Conservation (phyloP, 1,140 invertebrate genomes). For the Solenopsis invicta region DNA sequence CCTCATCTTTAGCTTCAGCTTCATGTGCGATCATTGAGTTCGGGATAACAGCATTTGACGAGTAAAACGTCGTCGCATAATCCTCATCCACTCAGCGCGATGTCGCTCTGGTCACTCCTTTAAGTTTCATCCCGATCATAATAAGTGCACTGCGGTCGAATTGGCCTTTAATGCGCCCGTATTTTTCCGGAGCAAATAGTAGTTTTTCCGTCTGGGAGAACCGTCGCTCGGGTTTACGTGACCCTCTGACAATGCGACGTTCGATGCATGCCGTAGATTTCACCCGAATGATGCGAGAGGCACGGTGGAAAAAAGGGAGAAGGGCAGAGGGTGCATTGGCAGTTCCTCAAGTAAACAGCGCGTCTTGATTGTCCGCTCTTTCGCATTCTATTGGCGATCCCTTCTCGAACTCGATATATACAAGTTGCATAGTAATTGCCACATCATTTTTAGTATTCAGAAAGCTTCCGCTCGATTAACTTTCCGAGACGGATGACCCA, state of each 20-base stretch:
- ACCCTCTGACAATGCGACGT: constrained; percentile 45
- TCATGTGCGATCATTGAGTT: not conserved
- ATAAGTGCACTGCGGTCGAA: constrained; percentile 38
- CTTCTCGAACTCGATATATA: constrained; percentile 50
- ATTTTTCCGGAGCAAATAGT: constrained; percentile 48
- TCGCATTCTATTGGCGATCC: constrained; percentile 51
- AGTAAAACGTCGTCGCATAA: constrained; percentile 36
- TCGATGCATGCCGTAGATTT: constrained; percentile 48
- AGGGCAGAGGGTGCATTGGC: not conserved
- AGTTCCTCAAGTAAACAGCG: constrained; percentile 52
- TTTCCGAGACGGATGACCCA: constrained; percentile 3
- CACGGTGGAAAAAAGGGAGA: not conserved
- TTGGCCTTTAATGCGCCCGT: constrained; percentile 33
- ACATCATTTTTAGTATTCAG: constrained; percentile 50
- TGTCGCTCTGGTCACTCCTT: not conserved
- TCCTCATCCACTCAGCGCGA: not conserved
- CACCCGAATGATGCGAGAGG: not conserved
- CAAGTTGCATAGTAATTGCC: constrained; percentile 61
- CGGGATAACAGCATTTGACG: constrained; percentile 8
- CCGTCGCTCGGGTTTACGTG: constrained; percentile 45
- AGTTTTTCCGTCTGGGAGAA: not conserved
- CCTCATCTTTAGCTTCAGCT: not conserved
- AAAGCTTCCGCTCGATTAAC: constrained; percentile 26
- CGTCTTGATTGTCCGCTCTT: constrained; percentile 60
- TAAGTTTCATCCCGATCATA: not conserved